Conservation (phyloP, 2,888 invertebrate genomes). For the Melipona beecheii region DNA sequence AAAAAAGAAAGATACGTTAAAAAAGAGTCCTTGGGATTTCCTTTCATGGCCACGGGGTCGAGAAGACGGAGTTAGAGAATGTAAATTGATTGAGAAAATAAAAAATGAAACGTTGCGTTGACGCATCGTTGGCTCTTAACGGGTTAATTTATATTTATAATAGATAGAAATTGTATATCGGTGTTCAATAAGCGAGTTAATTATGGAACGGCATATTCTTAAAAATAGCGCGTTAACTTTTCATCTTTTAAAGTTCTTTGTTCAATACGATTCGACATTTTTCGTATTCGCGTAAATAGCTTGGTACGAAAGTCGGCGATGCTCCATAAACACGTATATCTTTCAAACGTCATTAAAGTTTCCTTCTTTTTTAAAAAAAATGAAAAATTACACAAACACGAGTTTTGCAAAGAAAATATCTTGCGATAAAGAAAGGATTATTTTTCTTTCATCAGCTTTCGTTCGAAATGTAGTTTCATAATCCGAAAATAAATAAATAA, state of each 20-base stretch:
- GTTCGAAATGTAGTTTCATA: not conserved
- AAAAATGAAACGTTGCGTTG: no score
- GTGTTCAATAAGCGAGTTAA: not conserved
- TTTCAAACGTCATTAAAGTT: not conserved
- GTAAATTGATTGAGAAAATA: no score
- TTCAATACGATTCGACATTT: not conserved
- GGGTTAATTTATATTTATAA: not conserved
- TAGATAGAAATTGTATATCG: not conserved
- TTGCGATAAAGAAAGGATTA: no score
- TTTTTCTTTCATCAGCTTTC: not conserved
- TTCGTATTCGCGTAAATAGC: not conserved
- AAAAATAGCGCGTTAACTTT: slow-evolving; percentile 23
- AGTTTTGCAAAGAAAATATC: not conserved
- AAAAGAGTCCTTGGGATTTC: no score
- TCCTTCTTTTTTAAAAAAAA: not conserved
- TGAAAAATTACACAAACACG: not conserved
- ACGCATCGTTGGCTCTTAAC: no score
- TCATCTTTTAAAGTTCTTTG: not conserved
- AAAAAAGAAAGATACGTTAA: no score
- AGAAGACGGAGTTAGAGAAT: no score
- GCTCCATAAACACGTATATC: not conserved
- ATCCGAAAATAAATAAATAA: not conserved
- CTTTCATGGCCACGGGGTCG: no score
- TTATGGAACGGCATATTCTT: slow-evolving; percentile 1
- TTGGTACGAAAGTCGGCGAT: not conserved